phyloP scores from a whole-genome alignment of 2,888 invertebrate genomes.

The Nemapogon koenigi region DNA sequence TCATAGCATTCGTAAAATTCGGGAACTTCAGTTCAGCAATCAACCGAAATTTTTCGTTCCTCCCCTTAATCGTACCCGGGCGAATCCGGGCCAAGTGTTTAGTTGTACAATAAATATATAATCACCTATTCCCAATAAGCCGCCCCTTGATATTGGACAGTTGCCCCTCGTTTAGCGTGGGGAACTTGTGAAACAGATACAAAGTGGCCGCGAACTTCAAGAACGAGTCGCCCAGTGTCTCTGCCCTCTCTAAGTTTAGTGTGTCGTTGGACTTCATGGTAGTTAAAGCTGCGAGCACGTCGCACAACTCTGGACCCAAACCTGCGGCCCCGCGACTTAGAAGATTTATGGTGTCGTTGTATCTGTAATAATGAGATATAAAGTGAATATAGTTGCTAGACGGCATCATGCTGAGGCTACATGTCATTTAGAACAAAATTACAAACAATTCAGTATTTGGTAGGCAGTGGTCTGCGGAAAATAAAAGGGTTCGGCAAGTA shows the following conservation, averaged over 20 bases:
- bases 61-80: too few relatives aligned
- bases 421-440: too few relatives aligned
- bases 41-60: too few relatives aligned
- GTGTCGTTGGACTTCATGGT: conserved; percentile 75
- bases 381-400: too few relatives aligned
- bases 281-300: conserved; percentile 70
- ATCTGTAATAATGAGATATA: conserved; percentile 25
- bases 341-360: conserved; percentile 32
- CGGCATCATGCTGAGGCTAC: too few relatives aligned
- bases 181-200: conserved; percentile 74
- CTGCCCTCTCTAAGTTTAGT: conserved; percentile 81
- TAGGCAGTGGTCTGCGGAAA: too few relatives aligned
- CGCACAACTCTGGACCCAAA: conserved; percentile 52
- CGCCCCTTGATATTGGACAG: conserved; percentile 75
- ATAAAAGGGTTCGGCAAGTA: too few relatives aligned
- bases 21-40: too few relatives aligned
- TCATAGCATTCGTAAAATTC: too few relatives aligned
- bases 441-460: too few relatives aligned
- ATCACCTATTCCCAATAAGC: conserved; percentile 80
- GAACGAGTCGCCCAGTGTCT: conserved; percentile 90
- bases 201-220: conserved; percentile 80
- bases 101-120: too few relatives aligned
- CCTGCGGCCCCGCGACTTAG: conserved; percentile 21
- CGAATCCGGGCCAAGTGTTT: too few relatives aligned
- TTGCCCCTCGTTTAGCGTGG: conserved; percentile 76